Evolutionary conservation across 2,888 invertebrate genomes (phyloP).

Genomic region (Agrenia bidenticulata): DNA sequence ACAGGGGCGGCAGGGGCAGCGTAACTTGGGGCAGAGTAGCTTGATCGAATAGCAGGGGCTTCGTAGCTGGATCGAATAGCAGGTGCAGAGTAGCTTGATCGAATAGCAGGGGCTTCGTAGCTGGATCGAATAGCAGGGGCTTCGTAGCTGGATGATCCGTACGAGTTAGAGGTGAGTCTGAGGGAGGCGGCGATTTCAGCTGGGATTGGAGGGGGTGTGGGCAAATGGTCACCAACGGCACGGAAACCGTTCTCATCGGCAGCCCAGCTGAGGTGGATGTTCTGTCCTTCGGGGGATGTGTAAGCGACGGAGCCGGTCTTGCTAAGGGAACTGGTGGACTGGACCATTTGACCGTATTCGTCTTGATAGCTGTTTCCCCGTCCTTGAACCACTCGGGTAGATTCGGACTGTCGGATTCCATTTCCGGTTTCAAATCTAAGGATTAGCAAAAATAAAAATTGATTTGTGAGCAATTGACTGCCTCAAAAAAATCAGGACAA

Average conservation of each 20-base stretch:
- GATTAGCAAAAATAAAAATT: too few species aligned
- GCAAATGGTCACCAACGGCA: conserved; percentile 30
- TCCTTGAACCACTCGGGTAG: conserved; percentile 27
- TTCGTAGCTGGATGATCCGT: not conserved
- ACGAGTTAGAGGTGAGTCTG: conserved; percentile 10
- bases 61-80: not conserved
- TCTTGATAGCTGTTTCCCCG: conserved; percentile 23
- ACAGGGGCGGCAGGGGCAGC: conserved; percentile 18
- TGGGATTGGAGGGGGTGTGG: conserved; percentile 31
- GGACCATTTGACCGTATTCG: conserved; percentile 27
- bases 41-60: not conserved
- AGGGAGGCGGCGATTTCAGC: conserved; percentile 35
- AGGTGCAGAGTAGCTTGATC: not conserved
- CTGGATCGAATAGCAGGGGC: not conserved
- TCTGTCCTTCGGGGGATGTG: conserved; percentile 38
- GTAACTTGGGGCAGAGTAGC: not conserved
- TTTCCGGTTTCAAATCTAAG: conserved; percentile 31
- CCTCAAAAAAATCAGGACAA: too few species aligned
- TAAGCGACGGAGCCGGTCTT: conserved; percentile 35
- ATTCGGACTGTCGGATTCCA: conserved; percentile 30
- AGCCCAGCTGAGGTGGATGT: conserved; percentile 26
- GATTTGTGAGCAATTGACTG: too few species aligned
- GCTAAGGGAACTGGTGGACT: conserved; percentile 19
- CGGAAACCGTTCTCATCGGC: conserved; percentile 38
- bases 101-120: not conserved